These are phyloP conservation scores for Augiades crinisus DNA, from an alignment of 2,888 invertebrate genomes.

Conservation along the genomic window DNA sequence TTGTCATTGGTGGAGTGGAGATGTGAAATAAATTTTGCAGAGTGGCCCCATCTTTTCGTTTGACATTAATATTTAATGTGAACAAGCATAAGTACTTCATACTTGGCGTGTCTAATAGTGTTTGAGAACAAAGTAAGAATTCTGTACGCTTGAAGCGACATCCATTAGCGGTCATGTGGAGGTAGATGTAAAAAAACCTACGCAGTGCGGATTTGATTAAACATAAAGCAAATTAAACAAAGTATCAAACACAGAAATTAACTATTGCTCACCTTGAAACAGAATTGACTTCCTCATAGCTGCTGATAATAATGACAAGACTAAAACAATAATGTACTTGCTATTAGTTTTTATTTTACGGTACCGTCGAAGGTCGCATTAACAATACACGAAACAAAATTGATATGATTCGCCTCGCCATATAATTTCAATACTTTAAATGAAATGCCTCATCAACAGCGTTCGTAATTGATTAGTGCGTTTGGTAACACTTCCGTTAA, in stretches of 20 bases:
- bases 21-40: slow-evolving; percentile 81
- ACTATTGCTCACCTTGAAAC: slow-evolving; percentile 66
- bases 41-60: slow-evolving; percentile 81
- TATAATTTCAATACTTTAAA: slow-evolving; percentile 71
- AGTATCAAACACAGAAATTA: slow-evolving; percentile 42
- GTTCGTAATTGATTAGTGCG: slow-evolving; percentile 70
- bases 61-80: slow-evolving; percentile 78
- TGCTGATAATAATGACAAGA: slow-evolving; percentile 70
- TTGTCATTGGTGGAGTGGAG: slow-evolving; percentile 80
- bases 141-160: not conserved
- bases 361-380: slow-evolving; percentile 62
- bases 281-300: slow-evolving; percentile 72
- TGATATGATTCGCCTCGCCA: slow-evolving; percentile 71
- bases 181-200: not conserved
- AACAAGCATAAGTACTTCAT: slow-evolving; percentile 69
- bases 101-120: slow-evolving; percentile 71
- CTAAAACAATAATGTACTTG: slow-evolving; percentile 74
- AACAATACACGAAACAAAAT: slow-evolving; percentile 76
- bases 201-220: slow-evolving; percentile 10
- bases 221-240: slow-evolving; percentile 26
- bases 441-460: slow-evolving; percentile 68
- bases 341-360: slow-evolving; percentile 76
- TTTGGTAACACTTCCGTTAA: slow-evolving; percentile 59
- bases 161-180: slow-evolving; percentile 17
- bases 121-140: slow-evolving; percentile 57